A percentile compares a stretch with the other conserved stretches of the same genome.
These are phyloP conservation scores for Timandra comae DNA, from an alignment of 2,888 invertebrate species.

Conservation along the genomic window DNA sequence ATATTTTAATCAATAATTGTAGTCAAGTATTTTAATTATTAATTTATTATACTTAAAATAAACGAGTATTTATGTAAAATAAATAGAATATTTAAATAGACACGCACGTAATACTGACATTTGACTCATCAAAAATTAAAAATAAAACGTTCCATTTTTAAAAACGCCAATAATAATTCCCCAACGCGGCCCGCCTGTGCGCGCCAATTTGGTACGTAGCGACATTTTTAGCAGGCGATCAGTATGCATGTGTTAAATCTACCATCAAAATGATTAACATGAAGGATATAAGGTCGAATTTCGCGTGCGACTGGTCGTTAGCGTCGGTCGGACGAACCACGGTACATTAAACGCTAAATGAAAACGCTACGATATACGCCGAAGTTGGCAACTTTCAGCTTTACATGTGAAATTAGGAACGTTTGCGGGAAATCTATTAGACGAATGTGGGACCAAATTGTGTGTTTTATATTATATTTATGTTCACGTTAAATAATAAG, in stretches of 20 bases:
- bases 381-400: constrained; percentile 19
- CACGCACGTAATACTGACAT: no score
- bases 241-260: constrained; percentile 24
- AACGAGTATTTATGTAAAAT: no score
- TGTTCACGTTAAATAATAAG: no score
- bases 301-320: constrained; percentile 18
- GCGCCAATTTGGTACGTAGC: constrained; percentile 7
- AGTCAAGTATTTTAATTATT: no score
- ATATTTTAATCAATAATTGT: no score
- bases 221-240: constrained; percentile 21
- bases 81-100: no score
- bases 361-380: constrained; percentile 23
- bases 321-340: constrained; percentile 10
- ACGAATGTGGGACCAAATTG: constrained; percentile 3
- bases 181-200: background rate
- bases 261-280: constrained; percentile 26
- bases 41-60: no score
- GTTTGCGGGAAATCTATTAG: constrained; percentile 12
- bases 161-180: constrained; percentile 10
- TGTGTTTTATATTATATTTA: background rate
- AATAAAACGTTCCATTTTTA: constrained; percentile 16
- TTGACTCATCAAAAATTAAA: constrained; percentile 5
- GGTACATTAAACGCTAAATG: constrained; percentile 35
- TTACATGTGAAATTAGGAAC: constrained; percentile 14
- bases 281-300: constrained; percentile 18